These are phyloP conservation scores for Andinoacara biseriatus DNA, from an alignment of 2,113 vertebrate species.

Conservation along the genomic window DNA sequence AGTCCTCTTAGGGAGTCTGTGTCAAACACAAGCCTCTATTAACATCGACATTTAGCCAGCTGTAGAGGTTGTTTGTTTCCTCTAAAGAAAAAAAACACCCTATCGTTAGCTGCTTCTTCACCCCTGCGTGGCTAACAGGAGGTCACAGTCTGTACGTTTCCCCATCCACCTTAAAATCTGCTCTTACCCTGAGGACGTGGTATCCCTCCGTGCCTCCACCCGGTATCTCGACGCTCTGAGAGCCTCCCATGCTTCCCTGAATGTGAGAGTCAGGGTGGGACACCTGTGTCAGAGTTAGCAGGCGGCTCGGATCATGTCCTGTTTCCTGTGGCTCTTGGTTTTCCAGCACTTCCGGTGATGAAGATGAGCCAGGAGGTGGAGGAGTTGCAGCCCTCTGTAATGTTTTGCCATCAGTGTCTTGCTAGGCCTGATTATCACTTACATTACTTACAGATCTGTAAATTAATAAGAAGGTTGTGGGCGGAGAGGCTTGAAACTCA, in stretches of 20 bases:
- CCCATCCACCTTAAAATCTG: not conserved
- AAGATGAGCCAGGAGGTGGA: not conserved
- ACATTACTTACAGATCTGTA: not conserved
- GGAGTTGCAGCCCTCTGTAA: not conserved
- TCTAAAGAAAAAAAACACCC: not conserved
- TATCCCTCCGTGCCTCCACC: slow-evolving; percentile 93
- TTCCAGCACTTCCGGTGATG: slow-evolving; percentile 63
- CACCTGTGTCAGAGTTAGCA: not conserved
- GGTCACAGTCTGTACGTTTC: not conserved
- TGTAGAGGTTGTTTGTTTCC: not conserved
- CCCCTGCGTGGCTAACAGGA: not conserved
- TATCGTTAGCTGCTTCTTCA: not conserved
- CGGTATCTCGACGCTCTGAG: slow-evolving; percentile 90
- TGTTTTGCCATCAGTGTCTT: not conserved
- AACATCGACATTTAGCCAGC: not conserved
- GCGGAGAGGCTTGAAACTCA: not conserved
- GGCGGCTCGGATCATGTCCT: slow-evolving; percentile 13
- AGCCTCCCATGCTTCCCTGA: slow-evolving; percentile 84
- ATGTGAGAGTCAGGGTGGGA: not conserved
- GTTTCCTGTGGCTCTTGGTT: slow-evolving; percentile 45
- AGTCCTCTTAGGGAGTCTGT: not conserved
- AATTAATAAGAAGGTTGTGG: not conserved
- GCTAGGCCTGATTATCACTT: not conserved
- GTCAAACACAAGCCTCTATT: not conserved
- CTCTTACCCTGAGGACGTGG: slow-evolving; percentile 88